Conservation (phyloP, 2,797 vertebrate species). For the Liasis olivaceus region DNA sequence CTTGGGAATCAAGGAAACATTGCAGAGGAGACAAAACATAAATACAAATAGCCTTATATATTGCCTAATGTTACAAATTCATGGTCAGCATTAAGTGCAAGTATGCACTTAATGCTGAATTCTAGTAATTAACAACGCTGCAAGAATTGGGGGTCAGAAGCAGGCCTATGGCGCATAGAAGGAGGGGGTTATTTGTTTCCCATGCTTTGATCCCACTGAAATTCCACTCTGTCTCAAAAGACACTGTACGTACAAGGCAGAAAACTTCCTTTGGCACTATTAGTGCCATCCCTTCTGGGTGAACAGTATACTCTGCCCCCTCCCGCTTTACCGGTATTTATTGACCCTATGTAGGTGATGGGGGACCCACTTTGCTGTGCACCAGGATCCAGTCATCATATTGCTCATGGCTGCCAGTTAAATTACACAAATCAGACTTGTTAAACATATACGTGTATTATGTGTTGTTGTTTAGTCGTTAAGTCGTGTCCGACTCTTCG, state of each 20-base stretch:
- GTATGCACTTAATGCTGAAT: background rate
- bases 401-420: background rate
- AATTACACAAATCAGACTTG: background rate
- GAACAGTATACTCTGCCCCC: background rate
- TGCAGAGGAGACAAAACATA: background rate
- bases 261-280: background rate
- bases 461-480: too few species aligned
- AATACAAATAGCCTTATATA: background rate
- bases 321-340: too few species aligned
- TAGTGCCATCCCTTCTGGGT: background rate
- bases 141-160: background rate
- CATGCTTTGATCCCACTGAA: background rate
- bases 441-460: background rate
- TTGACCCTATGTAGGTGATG: background rate
- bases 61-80: background rate
- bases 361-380: background rate
- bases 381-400: background rate
- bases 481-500: too few species aligned
- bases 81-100: background rate
- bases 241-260: background rate
- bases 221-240: background rate
- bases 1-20: background rate
- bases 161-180: background rate
- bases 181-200: background rate
- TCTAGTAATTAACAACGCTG: background rate